These are phyloP conservation scores for Epinephelus lanceolatus DNA, from an alignment of 2,113 vertebrate species.

Conservation along the genomic window DNA sequence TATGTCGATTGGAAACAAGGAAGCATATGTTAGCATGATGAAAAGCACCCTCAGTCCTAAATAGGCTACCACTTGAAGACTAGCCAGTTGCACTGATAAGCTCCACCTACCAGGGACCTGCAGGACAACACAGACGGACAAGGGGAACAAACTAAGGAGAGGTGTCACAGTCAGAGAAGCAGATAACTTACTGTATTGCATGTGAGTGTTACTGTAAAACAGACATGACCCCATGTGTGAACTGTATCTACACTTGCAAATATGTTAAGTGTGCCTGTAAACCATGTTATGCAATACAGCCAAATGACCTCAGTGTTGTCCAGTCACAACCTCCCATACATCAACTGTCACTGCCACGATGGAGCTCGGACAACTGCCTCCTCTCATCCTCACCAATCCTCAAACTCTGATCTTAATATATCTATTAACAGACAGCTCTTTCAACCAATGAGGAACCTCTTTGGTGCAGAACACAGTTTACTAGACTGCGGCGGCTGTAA, in stretches of 20 bases:
- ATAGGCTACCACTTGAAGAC: too few species aligned
- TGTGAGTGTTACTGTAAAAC: neutral
- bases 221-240: neutral
- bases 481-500: neutral
- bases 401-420: neutral
- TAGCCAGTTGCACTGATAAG: too few species aligned
- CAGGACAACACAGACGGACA: too few species aligned
- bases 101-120: too few species aligned
- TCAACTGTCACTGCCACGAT: neutral
- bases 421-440: neutral
- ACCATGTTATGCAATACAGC: slow-evolving; percentile 31
- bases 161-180: neutral
- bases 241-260: neutral
- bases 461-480: neutral
- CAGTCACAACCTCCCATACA: neutral
- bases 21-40: too few species aligned
- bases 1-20: too few species aligned
- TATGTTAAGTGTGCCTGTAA: neutral
- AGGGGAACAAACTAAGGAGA: too few species aligned
- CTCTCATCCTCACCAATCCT: neutral
- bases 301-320: neutral
- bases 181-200: neutral
- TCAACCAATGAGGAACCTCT: neutral
- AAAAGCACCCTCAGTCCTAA: too few species aligned
- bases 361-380: neutral